phyloP scores from a whole-genome alignment of 2,797 vertebrate species.

The Semaprochilodus insignis region DNA sequence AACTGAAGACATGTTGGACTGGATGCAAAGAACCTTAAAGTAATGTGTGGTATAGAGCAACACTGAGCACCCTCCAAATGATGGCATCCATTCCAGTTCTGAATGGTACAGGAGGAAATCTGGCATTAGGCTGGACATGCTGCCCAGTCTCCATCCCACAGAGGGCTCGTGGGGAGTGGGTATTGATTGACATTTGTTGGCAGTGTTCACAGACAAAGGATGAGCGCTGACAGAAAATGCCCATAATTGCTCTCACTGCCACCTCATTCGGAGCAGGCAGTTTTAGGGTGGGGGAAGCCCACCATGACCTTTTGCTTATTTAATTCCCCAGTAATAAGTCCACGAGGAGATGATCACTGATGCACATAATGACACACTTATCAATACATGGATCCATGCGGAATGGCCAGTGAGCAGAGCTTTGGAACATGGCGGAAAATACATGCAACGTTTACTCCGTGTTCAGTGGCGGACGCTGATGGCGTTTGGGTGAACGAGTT shows the following conservation, averaged over 20 bases:
- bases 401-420: slow-evolving; percentile 72
- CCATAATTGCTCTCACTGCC: slow-evolving; percentile 83
- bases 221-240: slow-evolving; percentile 72
- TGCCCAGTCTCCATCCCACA: slow-evolving; percentile 14
- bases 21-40: not conserved
- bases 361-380: slow-evolving; percentile 84
- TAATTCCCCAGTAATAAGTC: slow-evolving; percentile 83
- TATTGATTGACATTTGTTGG: slow-evolving; percentile 78
- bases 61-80: not conserved
- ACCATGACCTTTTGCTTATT: slow-evolving; percentile 82
- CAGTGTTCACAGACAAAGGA: slow-evolving; percentile 77
- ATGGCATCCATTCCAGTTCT: slow-evolving; percentile 16
- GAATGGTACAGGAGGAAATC: slow-evolving; percentile 10
- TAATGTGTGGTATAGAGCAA: not conserved
- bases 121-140: slow-evolving; percentile 10
- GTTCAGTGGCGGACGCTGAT: slow-evolving; percentile 60
- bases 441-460: slow-evolving; percentile 77
- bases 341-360: slow-evolving; percentile 82
- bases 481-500: slow-evolving; percentile 65
- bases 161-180: slow-evolving; percentile 58
- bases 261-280: slow-evolving; percentile 82
- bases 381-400: slow-evolving; percentile 79
- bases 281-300: slow-evolving; percentile 71
- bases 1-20: not conserved
- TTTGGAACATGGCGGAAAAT: slow-evolving; percentile 68